Evolutionary conservation across 2,797 vertebrate species (phyloP).

Genomic region (Coracias cyanogaster): DNA sequence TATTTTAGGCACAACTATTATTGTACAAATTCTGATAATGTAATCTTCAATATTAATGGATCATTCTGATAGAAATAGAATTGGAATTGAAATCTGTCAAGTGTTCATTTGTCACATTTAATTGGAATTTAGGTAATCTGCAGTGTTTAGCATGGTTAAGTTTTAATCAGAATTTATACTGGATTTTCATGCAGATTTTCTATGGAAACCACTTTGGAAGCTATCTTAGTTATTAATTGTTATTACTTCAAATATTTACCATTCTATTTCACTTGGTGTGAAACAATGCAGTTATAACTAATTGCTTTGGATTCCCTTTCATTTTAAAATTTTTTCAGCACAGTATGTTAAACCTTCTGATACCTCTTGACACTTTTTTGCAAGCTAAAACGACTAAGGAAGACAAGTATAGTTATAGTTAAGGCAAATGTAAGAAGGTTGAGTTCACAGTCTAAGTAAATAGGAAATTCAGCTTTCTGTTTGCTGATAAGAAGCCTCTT

Average conservation of each 20-base stretch:
- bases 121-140: constrained; percentile 78
- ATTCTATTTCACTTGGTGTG: constrained; percentile 37
- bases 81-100: constrained; percentile 76
- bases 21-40: constrained; percentile 66
- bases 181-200: constrained; percentile 68
- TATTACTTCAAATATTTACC: constrained; percentile 74
- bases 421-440: background rate
- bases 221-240: constrained; percentile 53
- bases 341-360: background rate
- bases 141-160: constrained; percentile 68
- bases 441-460: background rate
- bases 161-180: constrained; percentile 76
- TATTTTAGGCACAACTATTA: constrained; percentile 27
- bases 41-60: constrained; percentile 72
- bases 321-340: constrained; percentile 48
- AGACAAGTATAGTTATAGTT: constrained; percentile 12
- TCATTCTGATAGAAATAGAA: constrained; percentile 76
- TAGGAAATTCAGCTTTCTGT: background rate
- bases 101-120: constrained; percentile 74
- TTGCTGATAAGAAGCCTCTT: background rate
- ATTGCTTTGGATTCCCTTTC: constrained; percentile 48
- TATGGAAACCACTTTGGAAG: constrained; percentile 67
- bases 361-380: background rate
- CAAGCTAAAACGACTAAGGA: background rate
- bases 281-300: constrained; percentile 49